Base-by-base conservation (phyloP, 2,797 vertebrate genomes). In the Hyperoplus lanceolatus region DNA sequence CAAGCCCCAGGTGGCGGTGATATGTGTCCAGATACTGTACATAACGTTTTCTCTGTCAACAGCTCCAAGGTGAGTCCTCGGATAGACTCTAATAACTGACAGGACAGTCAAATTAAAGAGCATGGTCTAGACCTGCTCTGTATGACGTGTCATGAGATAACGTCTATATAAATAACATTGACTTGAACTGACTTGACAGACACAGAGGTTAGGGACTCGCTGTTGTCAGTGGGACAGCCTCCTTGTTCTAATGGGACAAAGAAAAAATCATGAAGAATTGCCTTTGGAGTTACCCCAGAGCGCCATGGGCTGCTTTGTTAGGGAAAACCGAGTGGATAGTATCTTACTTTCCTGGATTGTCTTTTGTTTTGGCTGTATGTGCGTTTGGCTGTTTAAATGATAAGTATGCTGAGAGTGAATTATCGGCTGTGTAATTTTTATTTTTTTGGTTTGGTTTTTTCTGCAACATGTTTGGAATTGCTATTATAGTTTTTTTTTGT, bases 41-140 rank as follows among this genome's bases (percentile, higher is more conserved):
- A 36, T 68, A 53, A 75, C 73, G 55, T 78, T 62, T 78, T 58
- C 68, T 66, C 77, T 84, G 87, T 87, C 82, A 81, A 6, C 67
- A 59, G 81, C 79, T 83, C 55, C 63, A 61, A 75, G 74, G 74
- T 77, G 80, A 88, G 53, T 65, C 13, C 71, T 60, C 14, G 69
- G 75, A 29, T 29, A 29, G 29, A 29, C 29, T 29, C 29, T 29
- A 29, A 29, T 29, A 29, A 29, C 29, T 29, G 29, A 29, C 29
- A 29, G 29, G 29, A 29, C 29, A 29, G 29, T 29, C 29, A 29
- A 29, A 29, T 29, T 29, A 29, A 29, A 29, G 29, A 29, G 29
- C 2, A 29, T 29, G 29, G 29, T 29, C 29, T 29, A 29, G 29
- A 29, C 29, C 29, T 29, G 29, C 29, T 29, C 29, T 29, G 29